phyloP scores from a whole-genome alignment of 2,888 invertebrate genomes.

The Drosophila robusta region DNA sequence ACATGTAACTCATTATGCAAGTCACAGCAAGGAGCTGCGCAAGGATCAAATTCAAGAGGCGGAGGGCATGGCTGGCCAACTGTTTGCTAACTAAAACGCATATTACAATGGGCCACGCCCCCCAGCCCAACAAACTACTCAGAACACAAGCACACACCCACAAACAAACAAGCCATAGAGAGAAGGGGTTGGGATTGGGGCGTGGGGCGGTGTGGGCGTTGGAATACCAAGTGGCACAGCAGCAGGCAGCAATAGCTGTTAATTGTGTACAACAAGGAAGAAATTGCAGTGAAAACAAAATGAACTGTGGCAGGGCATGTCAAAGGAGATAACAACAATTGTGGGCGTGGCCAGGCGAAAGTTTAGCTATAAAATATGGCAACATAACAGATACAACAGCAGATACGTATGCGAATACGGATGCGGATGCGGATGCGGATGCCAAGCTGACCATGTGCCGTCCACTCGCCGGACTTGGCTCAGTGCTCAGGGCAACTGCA shows the following conservation, averaged over 20 bases:
- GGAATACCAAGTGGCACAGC: constrained; percentile 11
- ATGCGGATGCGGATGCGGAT: too few relatives aligned
- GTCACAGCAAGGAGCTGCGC: constrained; percentile 52
- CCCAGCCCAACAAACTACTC: constrained; percentile 30
- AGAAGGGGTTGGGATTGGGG: background rate
- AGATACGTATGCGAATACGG: constrained; percentile 3
- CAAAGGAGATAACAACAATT: constrained; percentile 48
- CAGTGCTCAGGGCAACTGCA: constrained; percentile 49
- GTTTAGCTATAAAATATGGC: constrained; percentile 66
- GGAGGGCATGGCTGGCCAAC: constrained; percentile 8
- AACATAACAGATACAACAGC: constrained; percentile 54
- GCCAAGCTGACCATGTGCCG: constrained; percentile 33
- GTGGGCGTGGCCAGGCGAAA: constrained; percentile 53
- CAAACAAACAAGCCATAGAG: constrained; percentile 29
- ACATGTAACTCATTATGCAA: constrained; percentile 74
- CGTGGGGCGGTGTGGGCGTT: background rate
- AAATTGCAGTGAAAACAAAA: constrained; percentile 78
- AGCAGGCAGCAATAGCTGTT: constrained; percentile 62
- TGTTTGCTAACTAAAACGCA: constrained; percentile 51
- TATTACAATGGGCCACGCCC: constrained; percentile 62
- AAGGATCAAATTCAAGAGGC: constrained; percentile 31
- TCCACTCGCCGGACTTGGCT: constrained; percentile 13
- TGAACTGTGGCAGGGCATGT: constrained; percentile 63
- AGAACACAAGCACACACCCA: constrained; percentile 32
- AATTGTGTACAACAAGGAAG: constrained; percentile 78